Evolutionary conservation across 2,888 invertebrate species (phyloP), one percentile per base, ranked within the genome.

Genomic region (Drosophila imparisetae): DNA sequence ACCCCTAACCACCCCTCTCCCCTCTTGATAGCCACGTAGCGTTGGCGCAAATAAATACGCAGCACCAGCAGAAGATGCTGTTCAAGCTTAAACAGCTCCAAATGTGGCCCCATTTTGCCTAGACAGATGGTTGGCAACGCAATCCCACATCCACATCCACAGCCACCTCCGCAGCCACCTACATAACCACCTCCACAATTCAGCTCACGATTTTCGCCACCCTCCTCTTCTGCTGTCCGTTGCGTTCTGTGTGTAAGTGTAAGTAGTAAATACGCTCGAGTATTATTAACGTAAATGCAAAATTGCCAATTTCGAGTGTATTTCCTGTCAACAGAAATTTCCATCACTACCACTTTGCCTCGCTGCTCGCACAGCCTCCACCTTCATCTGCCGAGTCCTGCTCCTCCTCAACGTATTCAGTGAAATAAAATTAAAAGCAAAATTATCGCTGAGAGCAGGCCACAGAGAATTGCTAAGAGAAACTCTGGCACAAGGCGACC

Each of bases 241-340:
- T 49, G 30, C 58, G 49, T 29, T 59, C 24, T 11, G 29, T 57
- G 58, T 66, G 66, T 73, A 73, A 76, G 75, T 73, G 80, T 81
- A 89, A 90, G 90, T 89, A 87, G 91, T 90, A 91, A 91, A 91
- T 92, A 91, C 91, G 91, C 92, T 91, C 72, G 91, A 92, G 92
- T 91, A 92, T 91, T 91, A 92, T 91, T 92, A 91, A 92, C 92
- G 92, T 92, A 91, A 91, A 92, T 91, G 92, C 92, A 92, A 91
- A 91, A 91, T 93, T 93, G 93, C 91, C 93, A 93, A 93, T 93
- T 93, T 93, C 91, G 90, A 91, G 91, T 91, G 92, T 93, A 93
- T 93, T 93, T 93, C 92, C 93, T 91, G 92, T 92, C 90, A 92
- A 91, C 92, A 90, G 89, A 90, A 91, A 90, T 91, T 91, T 89